A percentile compares a stretch with the other conserved stretches of the same genome.
Conservation (phyloP, 2,113 vertebrate genomes). For the Rhea americana region DNA sequence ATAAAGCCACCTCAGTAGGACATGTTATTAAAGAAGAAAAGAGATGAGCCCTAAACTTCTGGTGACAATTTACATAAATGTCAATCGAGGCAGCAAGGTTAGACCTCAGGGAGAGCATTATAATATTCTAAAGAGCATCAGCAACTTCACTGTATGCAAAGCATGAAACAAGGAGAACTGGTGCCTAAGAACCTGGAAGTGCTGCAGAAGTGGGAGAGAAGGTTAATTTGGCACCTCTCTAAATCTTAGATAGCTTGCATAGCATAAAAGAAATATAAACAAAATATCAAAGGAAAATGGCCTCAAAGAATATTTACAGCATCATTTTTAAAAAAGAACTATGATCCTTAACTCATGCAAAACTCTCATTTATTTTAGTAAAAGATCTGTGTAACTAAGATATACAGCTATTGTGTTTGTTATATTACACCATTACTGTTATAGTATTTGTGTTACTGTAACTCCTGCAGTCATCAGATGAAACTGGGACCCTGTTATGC, state of each 20-base stretch:
- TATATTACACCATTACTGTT: background rate
- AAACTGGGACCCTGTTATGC: background rate
- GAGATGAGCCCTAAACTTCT: slow-evolving; percentile 52
- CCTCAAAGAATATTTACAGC: background rate
- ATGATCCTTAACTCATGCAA: background rate
- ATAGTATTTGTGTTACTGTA: background rate
- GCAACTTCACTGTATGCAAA: slow-evolving; percentile 13
- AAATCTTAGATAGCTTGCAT: background rate
- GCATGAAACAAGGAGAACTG: background rate
- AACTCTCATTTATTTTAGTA: background rate
- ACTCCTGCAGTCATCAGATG: background rate
- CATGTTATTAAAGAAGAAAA: slow-evolving; percentile 65
- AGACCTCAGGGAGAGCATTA: slow-evolving; percentile 44
- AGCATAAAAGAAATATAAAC: background rate
- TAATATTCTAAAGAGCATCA: slow-evolving; percentile 55
- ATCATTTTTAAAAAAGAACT: background rate
- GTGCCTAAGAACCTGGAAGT: background rate
- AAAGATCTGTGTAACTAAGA: background rate
- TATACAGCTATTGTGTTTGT: background rate
- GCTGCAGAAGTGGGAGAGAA: background rate
- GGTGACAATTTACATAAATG: slow-evolving; percentile 62
- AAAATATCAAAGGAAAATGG: background rate
- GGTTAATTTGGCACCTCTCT: background rate
- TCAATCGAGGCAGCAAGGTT: slow-evolving; percentile 52
- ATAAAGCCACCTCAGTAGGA: slow-evolving; percentile 49